A percentile compares a stretch with the other conserved stretches of the same genome.
Evolutionary conservation across 2,113 vertebrate species (phyloP).

Genomic region (Dasyornis broadbenti): DNA sequence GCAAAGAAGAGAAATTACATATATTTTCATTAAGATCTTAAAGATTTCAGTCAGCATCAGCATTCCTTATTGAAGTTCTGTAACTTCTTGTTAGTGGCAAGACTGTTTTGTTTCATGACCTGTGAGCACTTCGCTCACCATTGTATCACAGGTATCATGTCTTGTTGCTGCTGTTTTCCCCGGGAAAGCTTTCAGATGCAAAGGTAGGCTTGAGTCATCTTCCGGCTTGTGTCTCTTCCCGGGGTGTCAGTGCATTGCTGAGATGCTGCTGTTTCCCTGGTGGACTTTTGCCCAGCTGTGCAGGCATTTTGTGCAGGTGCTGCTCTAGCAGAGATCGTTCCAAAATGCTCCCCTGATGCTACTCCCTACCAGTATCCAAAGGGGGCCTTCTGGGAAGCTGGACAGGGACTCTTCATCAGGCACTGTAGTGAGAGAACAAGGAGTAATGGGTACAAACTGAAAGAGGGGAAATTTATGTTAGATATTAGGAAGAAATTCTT

Average conservation of each 20-base stretch:
- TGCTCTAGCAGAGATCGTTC: not conserved
- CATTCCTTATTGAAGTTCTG: not conserved
- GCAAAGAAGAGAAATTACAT: not conserved
- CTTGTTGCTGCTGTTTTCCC: not conserved
- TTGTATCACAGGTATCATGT: not conserved
- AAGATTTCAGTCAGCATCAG: not conserved
- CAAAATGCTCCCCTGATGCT: not conserved
- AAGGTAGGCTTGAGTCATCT: not conserved
- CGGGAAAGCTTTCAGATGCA: not conserved
- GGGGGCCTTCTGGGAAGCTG: not conserved
- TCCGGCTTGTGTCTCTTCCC: not conserved
- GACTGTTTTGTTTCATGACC: not conserved
- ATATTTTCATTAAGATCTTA: not conserved
- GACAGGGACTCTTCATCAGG: not conserved
- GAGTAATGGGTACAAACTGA: not conserved
- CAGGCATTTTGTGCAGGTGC: not conserved
- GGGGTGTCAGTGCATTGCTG: accelerated
- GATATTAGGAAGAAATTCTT: not conserved
- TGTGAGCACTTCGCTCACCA: not conserved
- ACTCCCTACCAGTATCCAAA: not conserved
- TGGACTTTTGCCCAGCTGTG: not conserved
- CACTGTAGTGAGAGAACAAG: not conserved
- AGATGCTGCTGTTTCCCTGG: not conserved
- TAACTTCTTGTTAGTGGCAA: not conserved
- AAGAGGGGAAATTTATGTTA: not conserved